Base-by-base conservation (phyloP, 2,888 invertebrate genomes). In the Apodemia zela region DNA sequence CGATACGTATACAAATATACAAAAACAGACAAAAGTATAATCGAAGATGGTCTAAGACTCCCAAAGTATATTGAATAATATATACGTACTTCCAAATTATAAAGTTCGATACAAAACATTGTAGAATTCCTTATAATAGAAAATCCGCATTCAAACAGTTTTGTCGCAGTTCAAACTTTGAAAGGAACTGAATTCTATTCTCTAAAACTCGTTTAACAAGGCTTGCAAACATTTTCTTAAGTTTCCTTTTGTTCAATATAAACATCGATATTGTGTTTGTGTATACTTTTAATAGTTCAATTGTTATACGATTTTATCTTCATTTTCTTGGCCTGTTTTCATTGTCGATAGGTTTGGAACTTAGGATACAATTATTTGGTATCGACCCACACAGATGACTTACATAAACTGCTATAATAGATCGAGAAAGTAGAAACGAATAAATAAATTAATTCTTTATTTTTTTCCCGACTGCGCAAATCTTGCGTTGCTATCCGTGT, bases 101-200 rank as follows among this genome's bases (percentile, higher is more conserved):
- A 54, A 54, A 54, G 13, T 54, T 25, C 54, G 6, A 54, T 15
- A 54, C 54, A 54, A 21, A 54, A 54, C 45, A 54, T 25, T 15
- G 25, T 29, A 54, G 25, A 54, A 25, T 54, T 54, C 15, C 4
- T 25, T 54, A 54, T 54, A 54, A 54, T 54, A 54, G 54, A 54
- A 54, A 54, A 29, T 54, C 54, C 54, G 54, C 54, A 54, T 54
- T 54, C 54, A 54, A 54, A 29, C 25, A 29, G 54, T 54, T 54
- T 54, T 54, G 54, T 54, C 54, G 54, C 54, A 54, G 54, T 54
- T 54, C 25, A 54, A 54, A 54, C 54, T 54, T 54, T 54, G 54
- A 54, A 54, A 54, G 54, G 54, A 54, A 54, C 54, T 25, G 54
- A 54, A 54, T 54, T 54, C 54, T 54, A 54, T 54, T 54, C 54